phyloP scores from a whole-genome alignment of 1,140 invertebrate species.

The Dysdera silvatica region DNA sequence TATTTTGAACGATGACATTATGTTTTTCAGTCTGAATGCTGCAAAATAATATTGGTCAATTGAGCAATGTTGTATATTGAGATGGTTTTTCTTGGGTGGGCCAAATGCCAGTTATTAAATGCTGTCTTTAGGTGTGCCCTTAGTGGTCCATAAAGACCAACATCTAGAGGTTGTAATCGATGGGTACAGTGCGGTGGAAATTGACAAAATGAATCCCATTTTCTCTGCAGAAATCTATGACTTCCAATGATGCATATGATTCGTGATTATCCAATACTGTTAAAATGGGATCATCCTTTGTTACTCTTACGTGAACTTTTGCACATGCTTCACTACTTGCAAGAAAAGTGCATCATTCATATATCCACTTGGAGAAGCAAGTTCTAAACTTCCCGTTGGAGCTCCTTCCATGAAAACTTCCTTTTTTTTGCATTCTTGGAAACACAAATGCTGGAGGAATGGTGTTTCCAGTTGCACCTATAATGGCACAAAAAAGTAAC shows the following conservation, averaged over 20 bases:
- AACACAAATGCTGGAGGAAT: conserved; percentile 40
- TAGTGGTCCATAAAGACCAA: no score
- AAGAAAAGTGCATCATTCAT: conserved; percentile 46
- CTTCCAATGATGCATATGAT: conserved; percentile 19
- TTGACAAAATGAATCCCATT: no score
- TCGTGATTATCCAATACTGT: conserved; percentile 45
- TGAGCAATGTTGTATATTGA: no score
- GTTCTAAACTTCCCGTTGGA: conserved; percentile 36
- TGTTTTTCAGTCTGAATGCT: no score
- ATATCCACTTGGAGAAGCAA: conserved; percentile 45
- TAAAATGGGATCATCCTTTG: conserved; percentile 38
- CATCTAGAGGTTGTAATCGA: no score
- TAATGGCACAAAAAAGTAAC: conserved; percentile 31
- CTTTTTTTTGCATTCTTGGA: conserved; percentile 35
- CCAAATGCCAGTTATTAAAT: no score
- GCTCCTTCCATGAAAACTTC: conserved; percentile 39
- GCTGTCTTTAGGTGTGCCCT: no score
- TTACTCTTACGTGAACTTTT: conserved; percentile 35
- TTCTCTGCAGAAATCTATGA: no score
- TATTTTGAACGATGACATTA: no score
- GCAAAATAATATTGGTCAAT: no score
- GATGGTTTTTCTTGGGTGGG: no score
- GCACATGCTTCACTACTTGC: conserved; percentile 46
- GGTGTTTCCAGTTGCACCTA: conserved; percentile 35
- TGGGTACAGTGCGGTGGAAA: no score